Percentiles rank a stretch among this genome's conserved stretches.
Evolutionary conservation across 2,888 invertebrate genomes (phyloP).

Genomic region (Oligia fasciuncula): DNA sequence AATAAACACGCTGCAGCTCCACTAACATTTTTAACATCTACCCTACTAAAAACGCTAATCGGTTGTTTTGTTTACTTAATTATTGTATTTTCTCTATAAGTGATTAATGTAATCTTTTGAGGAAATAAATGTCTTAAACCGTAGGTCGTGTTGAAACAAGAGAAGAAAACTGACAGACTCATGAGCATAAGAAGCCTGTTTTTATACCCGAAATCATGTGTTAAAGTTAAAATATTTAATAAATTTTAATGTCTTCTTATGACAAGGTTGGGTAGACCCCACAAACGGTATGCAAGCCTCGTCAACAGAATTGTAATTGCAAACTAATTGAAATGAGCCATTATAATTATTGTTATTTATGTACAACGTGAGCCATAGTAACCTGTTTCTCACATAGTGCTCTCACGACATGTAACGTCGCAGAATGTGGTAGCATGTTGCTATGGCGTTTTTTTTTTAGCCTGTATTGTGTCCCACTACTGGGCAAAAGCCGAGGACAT

Average conservation of each 20-base stretch:
- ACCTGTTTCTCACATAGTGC: conserved; percentile 57
- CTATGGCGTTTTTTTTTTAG: conserved; percentile 35
- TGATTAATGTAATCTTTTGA: too few species aligned
- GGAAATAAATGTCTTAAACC: too few species aligned
- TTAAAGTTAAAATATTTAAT: not conserved
- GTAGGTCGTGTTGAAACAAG: not conserved
- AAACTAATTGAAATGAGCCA: conserved; percentile 49
- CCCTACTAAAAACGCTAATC: too few species aligned
- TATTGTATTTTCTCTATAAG: too few species aligned
- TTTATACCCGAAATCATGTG: not conserved
- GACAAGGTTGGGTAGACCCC: not conserved
- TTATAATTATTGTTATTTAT: conserved; percentile 50
- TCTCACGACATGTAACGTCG: conserved; percentile 36
- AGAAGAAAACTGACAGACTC: not conserved
- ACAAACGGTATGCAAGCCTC: conserved; percentile 19
- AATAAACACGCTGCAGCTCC: too few species aligned
- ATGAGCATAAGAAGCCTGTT: not conserved
- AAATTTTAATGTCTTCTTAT: not conserved
- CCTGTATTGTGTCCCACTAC: too few species aligned
- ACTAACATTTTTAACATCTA: too few species aligned
- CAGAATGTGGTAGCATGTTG: conserved; percentile 39
- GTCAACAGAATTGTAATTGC: conserved; percentile 43
- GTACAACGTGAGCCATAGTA: conserved; percentile 40
- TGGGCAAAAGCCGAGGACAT: not conserved
- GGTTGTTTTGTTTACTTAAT: too few species aligned